phyloP scores from a whole-genome alignment of 2,113 vertebrate species.

The Lamprologus speciosus region DNA sequence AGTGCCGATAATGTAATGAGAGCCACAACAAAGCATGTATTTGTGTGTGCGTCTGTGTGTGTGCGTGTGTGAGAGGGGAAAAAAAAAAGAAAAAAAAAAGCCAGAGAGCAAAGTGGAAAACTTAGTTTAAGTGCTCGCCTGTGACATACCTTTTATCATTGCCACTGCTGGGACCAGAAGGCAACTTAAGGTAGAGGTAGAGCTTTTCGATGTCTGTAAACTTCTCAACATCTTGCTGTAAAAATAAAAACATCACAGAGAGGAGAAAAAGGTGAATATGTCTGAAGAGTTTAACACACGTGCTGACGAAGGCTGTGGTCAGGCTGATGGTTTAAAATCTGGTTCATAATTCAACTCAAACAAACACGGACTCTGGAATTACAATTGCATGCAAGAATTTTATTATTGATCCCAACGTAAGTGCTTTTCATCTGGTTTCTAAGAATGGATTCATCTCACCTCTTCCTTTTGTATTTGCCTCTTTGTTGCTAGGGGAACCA shows the following conservation, averaged over 20 bases:
- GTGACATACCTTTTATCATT: slow-evolving; percentile 87
- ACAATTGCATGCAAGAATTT: not conserved
- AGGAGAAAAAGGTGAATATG: not conserved
- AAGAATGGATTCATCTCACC: slow-evolving; percentile 51
- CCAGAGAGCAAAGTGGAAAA: not conserved
- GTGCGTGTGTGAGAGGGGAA: not conserved
- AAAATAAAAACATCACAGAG: slow-evolving; percentile 19
- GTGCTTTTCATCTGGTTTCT: slow-evolving; percentile 43
- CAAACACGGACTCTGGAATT: not conserved
- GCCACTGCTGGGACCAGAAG: slow-evolving; percentile 98
- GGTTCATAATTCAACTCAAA: not conserved
- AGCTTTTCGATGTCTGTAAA: slow-evolving; percentile 99
- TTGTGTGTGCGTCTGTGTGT: not conserved
- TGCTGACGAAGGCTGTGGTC: not conserved
- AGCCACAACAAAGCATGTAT: slow-evolving; percentile 14
- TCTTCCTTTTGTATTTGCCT: slow-evolving; percentile 53
- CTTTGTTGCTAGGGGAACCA: slow-evolving; percentile 69
- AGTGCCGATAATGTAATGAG: slow-evolving; percentile 26
- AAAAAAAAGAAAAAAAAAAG: not conserved
- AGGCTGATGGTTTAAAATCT: not conserved
- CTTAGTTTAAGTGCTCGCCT: not conserved
- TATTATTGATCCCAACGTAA: not conserved
- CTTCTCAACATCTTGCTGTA: slow-evolving; percentile 99
- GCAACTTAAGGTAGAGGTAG: slow-evolving; percentile 99
- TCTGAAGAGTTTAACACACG: not conserved